phyloP scores from a whole-genome alignment of 2,113 vertebrate species.

The Cavia aperea region DNA sequence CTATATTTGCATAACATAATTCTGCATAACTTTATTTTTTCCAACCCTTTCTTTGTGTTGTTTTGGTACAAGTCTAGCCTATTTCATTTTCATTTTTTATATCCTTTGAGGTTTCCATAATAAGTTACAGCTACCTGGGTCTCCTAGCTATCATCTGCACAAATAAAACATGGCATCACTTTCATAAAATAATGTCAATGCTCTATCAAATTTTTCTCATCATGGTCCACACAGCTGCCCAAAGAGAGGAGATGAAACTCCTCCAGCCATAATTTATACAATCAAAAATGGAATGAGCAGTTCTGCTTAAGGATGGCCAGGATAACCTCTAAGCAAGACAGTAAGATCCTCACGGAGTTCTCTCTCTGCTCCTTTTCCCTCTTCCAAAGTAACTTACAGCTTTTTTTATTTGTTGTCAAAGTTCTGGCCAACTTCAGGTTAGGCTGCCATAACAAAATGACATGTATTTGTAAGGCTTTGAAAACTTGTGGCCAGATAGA shows the following conservation, averaged over 20 bases:
- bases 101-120: conserved; percentile 65
- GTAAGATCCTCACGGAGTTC: background rate
- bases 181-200: conserved; percentile 72
- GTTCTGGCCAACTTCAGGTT: background rate
- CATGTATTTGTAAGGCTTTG: background rate
- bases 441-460: background rate
- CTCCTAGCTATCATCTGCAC: conserved; percentile 66
- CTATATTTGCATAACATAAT: conserved; percentile 33
- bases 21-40: conserved; percentile 47
- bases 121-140: conserved; percentile 65
- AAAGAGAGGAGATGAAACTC: conserved; percentile 66
- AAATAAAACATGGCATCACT: conserved; percentile 71
- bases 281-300: conserved; percentile 48
- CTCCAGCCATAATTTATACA: conserved; percentile 60
- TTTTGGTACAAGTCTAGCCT: background rate
- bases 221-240: conserved; percentile 61
- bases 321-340: conserved; percentile 43
- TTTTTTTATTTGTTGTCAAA: background rate
- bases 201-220: conserved; percentile 66
- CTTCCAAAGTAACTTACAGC: background rate
- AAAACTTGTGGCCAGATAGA: background rate
- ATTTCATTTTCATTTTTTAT: conserved; percentile 63
- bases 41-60: background rate
- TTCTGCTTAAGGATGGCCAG: conserved; percentile 55
- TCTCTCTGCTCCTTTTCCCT: background rate